A percentile compares a stretch with the other conserved stretches of the same genome.
Conservation (phyloP, 2,113 vertebrate genomes). For the Lepus europaeus region DNA sequence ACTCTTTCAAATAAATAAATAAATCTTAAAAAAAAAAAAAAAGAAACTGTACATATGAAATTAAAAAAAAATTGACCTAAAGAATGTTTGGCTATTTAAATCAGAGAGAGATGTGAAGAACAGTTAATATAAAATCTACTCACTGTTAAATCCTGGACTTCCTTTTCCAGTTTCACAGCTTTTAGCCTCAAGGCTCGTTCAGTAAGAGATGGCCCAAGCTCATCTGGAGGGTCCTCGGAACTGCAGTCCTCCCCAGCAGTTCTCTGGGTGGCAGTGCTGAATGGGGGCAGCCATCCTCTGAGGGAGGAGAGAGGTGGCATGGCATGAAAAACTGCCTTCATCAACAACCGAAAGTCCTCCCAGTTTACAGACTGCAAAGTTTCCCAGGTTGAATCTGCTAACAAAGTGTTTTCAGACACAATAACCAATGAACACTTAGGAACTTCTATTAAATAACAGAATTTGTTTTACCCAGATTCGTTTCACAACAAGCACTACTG, state of each 20-base stretch:
- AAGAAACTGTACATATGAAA: no score
- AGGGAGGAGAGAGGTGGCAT: slow-evolving; percentile 32
- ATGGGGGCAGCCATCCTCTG: slow-evolving; percentile 83
- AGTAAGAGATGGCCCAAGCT: slow-evolving; percentile 85
- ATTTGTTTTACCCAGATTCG: slow-evolving; percentile 2
- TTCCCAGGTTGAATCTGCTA: not conserved
- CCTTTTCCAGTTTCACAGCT: slow-evolving; percentile 90
- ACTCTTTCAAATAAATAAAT: no score
- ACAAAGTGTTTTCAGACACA: slow-evolving; percentile 13
- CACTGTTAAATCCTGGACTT: slow-evolving; percentile 92
- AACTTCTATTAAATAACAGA: not conserved
- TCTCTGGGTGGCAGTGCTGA: slow-evolving; percentile 91
- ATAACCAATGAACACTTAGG: not conserved
- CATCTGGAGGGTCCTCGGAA: slow-evolving; percentile 86
- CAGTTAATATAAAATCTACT: slow-evolving; percentile 77
- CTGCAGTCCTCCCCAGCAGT: slow-evolving; percentile 89
- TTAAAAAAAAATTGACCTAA: no score
- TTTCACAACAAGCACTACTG: not conserved
- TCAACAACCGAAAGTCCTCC: not conserved
- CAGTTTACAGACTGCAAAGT: not conserved
- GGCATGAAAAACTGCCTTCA: slow-evolving; percentile 6
- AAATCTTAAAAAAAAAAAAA: no score
- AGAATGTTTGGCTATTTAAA: not conserved
- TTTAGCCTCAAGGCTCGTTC: slow-evolving; percentile 87
- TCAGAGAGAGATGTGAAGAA: not conserved